These are phyloP conservation scores for Armadillidium nasatum DNA, from an alignment of 1,140 invertebrate species.

Conservation along the genomic window DNA sequence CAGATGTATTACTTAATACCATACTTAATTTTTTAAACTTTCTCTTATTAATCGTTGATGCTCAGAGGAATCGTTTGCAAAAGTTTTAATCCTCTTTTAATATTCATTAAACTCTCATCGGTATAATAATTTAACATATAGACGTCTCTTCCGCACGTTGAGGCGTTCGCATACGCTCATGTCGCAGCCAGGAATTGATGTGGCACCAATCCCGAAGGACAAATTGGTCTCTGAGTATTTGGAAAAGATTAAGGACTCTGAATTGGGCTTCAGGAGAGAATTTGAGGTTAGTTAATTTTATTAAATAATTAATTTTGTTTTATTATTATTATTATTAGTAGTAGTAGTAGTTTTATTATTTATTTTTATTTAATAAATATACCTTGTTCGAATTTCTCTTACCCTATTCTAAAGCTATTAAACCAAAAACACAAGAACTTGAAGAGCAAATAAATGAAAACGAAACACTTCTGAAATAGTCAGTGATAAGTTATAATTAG, in stretches of 20 bases:
- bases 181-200: constrained; percentile 66
- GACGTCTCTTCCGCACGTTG: constrained; percentile 53
- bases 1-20: not conserved
- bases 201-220: constrained; percentile 68
- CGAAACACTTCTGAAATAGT: too few relatives aligned
- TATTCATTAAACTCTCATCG: not conserved
- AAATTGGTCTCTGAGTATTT: constrained; percentile 68
- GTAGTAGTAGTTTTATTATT: too few relatives aligned
- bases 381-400: too few relatives aligned
- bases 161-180: constrained; percentile 62
- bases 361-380: too few relatives aligned
- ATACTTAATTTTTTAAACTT: not conserved
- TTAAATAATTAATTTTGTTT: not conserved
- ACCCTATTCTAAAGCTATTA: too few relatives aligned
- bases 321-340: too few relatives aligned
- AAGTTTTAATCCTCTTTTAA: not conserved
- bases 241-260: constrained; percentile 75
- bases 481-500: too few relatives aligned
- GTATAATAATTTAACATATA: constrained; percentile 31
- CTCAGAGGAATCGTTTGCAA: not conserved
- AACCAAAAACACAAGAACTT: too few relatives aligned
- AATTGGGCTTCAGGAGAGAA: constrained; percentile 81
- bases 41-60: not conserved
- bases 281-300: constrained; percentile 55
- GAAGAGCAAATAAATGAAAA: too few relatives aligned